Percentiles rank a stretch among this genome's conserved stretches.
Evolutionary conservation across 2,888 invertebrate genomes (phyloP).

Genomic region (Drosophila seclusa): DNA sequence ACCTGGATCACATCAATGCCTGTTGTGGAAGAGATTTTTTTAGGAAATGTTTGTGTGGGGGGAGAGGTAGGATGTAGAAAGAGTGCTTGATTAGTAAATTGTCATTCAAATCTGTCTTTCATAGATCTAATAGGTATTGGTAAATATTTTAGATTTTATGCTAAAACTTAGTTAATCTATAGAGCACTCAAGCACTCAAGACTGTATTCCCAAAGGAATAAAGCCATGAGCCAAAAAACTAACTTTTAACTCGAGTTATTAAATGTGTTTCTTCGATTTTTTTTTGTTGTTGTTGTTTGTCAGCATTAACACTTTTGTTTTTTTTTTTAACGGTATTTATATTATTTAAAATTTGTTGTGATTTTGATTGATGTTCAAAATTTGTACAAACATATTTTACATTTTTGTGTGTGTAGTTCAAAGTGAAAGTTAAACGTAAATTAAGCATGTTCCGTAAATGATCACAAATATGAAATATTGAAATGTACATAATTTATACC

Average conservation of each 20-base stretch:
- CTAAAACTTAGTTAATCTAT: conserved; percentile 38
- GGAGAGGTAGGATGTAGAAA: conserved; percentile 10
- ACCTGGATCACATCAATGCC: conserved; percentile 84
- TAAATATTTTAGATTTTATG: conserved; percentile 24
- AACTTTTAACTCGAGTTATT: conserved; percentile 29
- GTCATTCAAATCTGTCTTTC: conserved; percentile 50
- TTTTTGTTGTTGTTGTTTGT: not conserved
- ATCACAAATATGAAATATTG: conserved; percentile 24
- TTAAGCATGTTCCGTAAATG: conserved; percentile 27
- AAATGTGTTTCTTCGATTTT: conserved; percentile 5
- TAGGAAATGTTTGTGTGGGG: not conserved
- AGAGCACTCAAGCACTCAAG: conserved; percentile 28
- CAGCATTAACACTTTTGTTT: conserved; percentile 21
- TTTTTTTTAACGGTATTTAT: not conserved
- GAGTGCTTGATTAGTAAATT: conserved; percentile 63
- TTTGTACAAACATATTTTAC: conserved; percentile 69
- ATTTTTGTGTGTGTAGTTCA: conserved; percentile 74
- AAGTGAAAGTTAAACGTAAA: conserved; percentile 17
- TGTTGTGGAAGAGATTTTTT: conserved; percentile 37
- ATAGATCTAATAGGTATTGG: conserved; percentile 10
- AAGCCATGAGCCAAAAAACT: conserved; percentile 18
- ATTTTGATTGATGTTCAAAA: conserved; percentile 27
- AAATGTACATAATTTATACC: conserved; percentile 11
- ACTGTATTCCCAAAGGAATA: conserved; percentile 22
- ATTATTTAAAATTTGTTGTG: conserved; percentile 11